Base-by-base conservation (phyloP, 2,888 invertebrate species). In the Sipha maydis region DNA sequence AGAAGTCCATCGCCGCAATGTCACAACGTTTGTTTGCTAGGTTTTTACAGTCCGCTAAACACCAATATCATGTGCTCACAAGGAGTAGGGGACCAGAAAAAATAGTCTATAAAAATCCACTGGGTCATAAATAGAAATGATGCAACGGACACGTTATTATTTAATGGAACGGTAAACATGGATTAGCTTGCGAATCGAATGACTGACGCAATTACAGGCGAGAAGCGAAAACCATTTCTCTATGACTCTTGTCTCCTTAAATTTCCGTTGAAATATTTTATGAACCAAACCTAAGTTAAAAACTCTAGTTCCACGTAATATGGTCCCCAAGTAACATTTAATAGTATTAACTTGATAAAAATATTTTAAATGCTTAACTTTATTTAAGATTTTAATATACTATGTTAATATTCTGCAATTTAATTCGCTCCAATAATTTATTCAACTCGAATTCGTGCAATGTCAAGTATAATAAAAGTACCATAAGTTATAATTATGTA, bases 81-180 rank as follows among this genome's bases (percentile, higher is more conserved):
- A 38, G 61, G 84, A 85, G 41, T 83, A 85, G 85, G 75, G 75
- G 41, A 61, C 83, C 38, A 67, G 69, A 85, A 41, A 85, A 78
- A 85, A 85, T 78, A 48, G 48, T 78, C 85, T 67, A 78, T 71
- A 48, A 78, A 85, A 85, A 85, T 78, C 69, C 77, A 67, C 85
- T 54, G 34, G 77, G 67, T 83, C 83, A 83, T 48, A 73, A 34
- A 41, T 28, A 85, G 25, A 34, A 78, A 79, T 86, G 86, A 73
- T 79, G 86, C 86, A 86, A 86, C 79, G 79, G 54, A 85, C 79
- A 78, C 79, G 71, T 71, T 78, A 78, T 77, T 69, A 78, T 85
- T 86, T 79, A 86, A 86, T 79, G 86, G 86, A 86, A 85, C 85
- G 85, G 77, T 85, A 85, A 85, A 85, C 85, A 85, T 78, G 85